A percentile compares a stretch with the other conserved stretches of the same genome.
Conservation (phyloP, 2,888 invertebrate species). For the Sacculina carcini region DNA sequence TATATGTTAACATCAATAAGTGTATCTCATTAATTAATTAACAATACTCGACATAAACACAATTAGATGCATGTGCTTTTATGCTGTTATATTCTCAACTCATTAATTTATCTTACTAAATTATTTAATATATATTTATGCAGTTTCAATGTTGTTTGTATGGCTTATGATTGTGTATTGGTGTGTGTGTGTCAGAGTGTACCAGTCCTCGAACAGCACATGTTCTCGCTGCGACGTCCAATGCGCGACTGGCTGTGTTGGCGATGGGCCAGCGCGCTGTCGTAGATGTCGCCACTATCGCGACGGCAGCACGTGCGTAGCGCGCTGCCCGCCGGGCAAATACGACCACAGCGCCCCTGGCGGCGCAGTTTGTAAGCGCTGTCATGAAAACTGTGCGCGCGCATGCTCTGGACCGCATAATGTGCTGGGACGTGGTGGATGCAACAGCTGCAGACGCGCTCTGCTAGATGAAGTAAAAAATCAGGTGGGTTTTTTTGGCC, state of each 20-base stretch:
- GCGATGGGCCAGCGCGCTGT: constrained; percentile 65
- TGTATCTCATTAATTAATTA: too few species aligned
- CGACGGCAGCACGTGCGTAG: constrained; percentile 69
- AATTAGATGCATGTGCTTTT: too few species aligned
- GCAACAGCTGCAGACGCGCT: constrained; percentile 70
- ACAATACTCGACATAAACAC: too few species aligned
- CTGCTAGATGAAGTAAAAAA: too few species aligned
- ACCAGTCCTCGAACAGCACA: constrained; percentile 14
- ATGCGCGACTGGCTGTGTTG: constrained; percentile 57
- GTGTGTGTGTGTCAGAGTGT: background rate
- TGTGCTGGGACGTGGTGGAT: constrained; percentile 54
- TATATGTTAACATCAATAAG: too few species aligned
- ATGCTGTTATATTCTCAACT: too few species aligned
- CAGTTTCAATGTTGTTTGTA: too few species aligned
- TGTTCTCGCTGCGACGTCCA: constrained; percentile 71
- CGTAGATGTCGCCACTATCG: constrained; percentile 54
- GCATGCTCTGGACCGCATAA: constrained; percentile 73
- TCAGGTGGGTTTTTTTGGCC: too few species aligned
- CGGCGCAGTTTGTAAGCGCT: constrained; percentile 41
- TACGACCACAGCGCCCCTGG: constrained; percentile 32
- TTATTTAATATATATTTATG: too few species aligned
- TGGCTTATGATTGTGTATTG: too few species aligned
- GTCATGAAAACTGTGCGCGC: constrained; percentile 59
- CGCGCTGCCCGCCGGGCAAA: constrained; percentile 53
- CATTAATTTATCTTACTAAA: too few species aligned